Evolutionary conservation across 2,113 vertebrate genomes (phyloP), one percentile per base, ranked within the genome.

Genomic region (Synodontis membranacea): DNA sequence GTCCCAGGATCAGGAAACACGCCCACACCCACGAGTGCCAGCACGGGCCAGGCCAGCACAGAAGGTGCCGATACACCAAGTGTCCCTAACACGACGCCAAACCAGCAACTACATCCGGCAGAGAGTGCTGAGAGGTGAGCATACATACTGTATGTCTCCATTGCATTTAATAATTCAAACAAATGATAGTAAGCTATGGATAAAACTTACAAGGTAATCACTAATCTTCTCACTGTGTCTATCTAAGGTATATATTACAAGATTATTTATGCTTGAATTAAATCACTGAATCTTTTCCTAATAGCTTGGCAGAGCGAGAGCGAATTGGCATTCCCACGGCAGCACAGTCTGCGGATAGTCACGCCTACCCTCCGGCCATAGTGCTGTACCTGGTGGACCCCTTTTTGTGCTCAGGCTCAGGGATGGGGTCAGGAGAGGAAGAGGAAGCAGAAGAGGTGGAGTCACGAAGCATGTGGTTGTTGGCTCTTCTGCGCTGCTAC

Each of bases 381-480:
- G 97, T 99, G 88, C 95, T 99, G 90, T 99, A 99, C 91, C 96
- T 99, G 92, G 96, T 99, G 91, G 97, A 99, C 54, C 97, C 97
- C 19, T 99, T 99, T 88, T 95, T 97, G 4, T 96, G 96, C 89
- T 94, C 95, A 0, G 94, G 94, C 0, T 95, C 96, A 21, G 94
- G 93, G 28, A 93, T 93, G n/a, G 96, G 96, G 84, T 95, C 95
- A 48, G 96, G 94, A 52, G 96, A 97, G 62, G 96, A 97, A 79
- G 97, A 97, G n/a, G 96, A 97, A 79, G 96, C 96, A 1, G 97
- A 97, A 5, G 97, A 98, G 76, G 95, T 96, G 52, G 95, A 96
- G 86, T 93, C 95, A 0, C 93, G 95, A 54, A 97, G 97, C 92
- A 95, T 97, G 39, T 99, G 98, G 97, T 93, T 99, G 21, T 91